Percentiles rank a stretch among this genome's conserved stretches.
These are phyloP conservation scores for Tenthredo scrophulariae DNA, from an alignment of 2,888 invertebrate genomes.

Conservation along the genomic window DNA sequence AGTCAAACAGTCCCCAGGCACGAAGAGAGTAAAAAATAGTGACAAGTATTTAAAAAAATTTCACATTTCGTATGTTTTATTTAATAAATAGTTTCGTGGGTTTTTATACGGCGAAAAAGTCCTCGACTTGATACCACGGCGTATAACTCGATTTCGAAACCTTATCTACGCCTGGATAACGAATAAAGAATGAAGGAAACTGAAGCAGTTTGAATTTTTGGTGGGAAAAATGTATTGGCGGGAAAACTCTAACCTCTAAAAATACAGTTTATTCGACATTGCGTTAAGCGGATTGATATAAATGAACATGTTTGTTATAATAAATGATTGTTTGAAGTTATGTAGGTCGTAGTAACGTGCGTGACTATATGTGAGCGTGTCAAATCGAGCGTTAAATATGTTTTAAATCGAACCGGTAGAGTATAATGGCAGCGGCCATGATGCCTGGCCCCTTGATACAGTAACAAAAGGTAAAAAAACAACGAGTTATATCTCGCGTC, in stretches of 20 bases:
- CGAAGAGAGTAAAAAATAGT: neutral
- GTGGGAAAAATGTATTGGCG: neutral
- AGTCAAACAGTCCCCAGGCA: slow-evolving; percentile 39
- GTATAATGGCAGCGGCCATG: slow-evolving; percentile 31
- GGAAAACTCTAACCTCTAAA: neutral
- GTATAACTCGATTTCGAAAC: neutral
- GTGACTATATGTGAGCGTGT: slow-evolving; percentile 27
- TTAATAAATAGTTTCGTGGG: too few relatives aligned
- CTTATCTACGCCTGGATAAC: neutral
- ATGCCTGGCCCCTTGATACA: slow-evolving; percentile 16
- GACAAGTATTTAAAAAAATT: neutral
- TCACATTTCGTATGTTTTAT: neutral
- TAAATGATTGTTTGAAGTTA: slow-evolving; percentile 1
- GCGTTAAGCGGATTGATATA: neutral
- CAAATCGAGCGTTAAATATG: slow-evolving; percentile 48
- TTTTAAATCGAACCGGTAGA: slow-evolving; percentile 35
- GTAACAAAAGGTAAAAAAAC: neutral
- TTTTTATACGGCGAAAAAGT: neutral
- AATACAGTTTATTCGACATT: neutral
- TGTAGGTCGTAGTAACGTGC: slow-evolving; percentile 8
- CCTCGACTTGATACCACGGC: neutral
- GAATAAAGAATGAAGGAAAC: too few relatives aligned
- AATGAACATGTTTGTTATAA: neutral
- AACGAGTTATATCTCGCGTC: slow-evolving; percentile 21
- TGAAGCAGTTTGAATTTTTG: neutral